A percentile compares a stretch with the other conserved stretches of the same genome.
Conservation (phyloP, 2,113 vertebrate genomes). For the Bettongia penicillata region DNA sequence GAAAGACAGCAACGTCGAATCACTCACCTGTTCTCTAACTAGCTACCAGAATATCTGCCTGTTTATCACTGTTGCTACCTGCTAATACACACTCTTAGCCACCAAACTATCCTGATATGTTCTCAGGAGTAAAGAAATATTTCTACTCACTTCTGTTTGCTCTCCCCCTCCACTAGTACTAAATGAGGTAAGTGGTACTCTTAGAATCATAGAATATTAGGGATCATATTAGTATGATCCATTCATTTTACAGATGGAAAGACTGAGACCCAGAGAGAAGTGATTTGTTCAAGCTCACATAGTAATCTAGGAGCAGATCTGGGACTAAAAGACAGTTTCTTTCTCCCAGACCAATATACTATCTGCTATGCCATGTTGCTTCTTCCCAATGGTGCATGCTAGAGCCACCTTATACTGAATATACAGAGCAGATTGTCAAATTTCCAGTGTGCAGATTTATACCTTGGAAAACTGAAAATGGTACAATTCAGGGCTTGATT, state of each 20-base stretch:
- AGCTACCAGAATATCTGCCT: neutral
- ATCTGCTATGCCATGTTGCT: neutral
- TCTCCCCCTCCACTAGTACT: neutral
- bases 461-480: neutral
- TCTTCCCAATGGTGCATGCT: neutral
- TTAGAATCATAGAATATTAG: neutral
- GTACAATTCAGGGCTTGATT: neutral
- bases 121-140: neutral
- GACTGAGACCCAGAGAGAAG: neutral
- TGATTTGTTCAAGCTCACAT: neutral
- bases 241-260: conserved; percentile 12
- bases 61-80: neutral
- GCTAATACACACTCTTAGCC: neutral
- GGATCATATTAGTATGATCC: neutral
- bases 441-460: neutral
- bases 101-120: neutral
- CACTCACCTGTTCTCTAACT: neutral
- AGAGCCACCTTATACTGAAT: neutral
- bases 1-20: neutral
- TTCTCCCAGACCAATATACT: neutral
- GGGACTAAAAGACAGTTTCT: neutral
- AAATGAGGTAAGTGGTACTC: neutral
- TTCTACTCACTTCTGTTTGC: neutral
- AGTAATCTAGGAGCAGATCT: neutral
- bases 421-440: neutral